A percentile compares a stretch with the other conserved stretches of the same genome.
phyloP scores from a whole-genome alignment of 2,888 invertebrate genomes.

The Hirtodrosophila histrioides region DNA sequence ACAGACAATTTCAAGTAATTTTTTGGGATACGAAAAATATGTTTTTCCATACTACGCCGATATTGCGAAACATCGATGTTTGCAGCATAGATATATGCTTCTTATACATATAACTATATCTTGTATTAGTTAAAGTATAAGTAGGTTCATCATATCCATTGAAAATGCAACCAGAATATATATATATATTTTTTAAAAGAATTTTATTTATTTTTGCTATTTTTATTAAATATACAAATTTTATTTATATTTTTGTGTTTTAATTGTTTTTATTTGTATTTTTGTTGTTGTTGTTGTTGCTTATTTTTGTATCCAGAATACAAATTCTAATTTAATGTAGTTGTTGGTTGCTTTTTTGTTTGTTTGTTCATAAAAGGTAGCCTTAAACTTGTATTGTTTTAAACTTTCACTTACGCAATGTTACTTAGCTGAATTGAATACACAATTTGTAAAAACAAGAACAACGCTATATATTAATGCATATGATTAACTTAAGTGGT shows the following conservation, averaged over 20 bases:
- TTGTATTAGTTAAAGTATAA: too few species aligned
- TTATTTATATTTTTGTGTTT: conserved; percentile 69
- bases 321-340: conserved; percentile 77
- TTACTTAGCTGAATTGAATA: conserved; percentile 69
- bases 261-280: conserved; percentile 10
- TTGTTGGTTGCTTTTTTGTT: conserved; percentile 61
- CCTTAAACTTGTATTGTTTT: conserved; percentile 75
- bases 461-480: conserved; percentile 53
- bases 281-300: conserved; percentile 50
- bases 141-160: too few species aligned
- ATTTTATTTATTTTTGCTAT: conserved; percentile 80
- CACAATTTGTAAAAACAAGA: conserved; percentile 73
- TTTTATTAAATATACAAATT: conserved; percentile 83
- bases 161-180: too few species aligned
- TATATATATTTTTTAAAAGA: conserved; percentile 66
- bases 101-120: too few species aligned
- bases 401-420: conserved; percentile 76
- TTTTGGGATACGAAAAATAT: too few species aligned
- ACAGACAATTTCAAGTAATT: too few species aligned
- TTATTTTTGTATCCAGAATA: conserved; percentile 79
- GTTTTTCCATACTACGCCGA: too few species aligned
- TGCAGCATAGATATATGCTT: too few species aligned
- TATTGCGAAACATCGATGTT: too few species aligned
- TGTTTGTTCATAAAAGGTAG: conserved; percentile 72
- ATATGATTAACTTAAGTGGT: conserved; percentile 58